Base-by-base conservation (phyloP, 2,888 invertebrate genomes). In the Meliscaeva auricollis region DNA sequence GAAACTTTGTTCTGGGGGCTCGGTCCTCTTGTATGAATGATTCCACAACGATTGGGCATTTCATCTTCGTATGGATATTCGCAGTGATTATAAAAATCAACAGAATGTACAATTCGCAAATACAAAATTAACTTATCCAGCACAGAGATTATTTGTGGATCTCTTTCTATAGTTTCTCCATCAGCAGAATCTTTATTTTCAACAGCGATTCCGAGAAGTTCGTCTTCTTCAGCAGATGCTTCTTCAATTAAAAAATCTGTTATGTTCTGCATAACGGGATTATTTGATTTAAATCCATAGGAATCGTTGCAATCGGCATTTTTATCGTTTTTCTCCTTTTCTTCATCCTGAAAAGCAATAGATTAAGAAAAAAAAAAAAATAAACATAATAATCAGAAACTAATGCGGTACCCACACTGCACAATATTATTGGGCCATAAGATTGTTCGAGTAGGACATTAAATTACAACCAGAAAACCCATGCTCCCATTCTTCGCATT, bases 51-150 rank as follows among this genome's bases (percentile, higher is more conserved):
- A 92, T 99, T 99, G 0, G 99, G 99, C 99, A 99, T 99, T 92
- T 99, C 98, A 91, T 99, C 99, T 92, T 99, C 99, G 89, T 98
- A 98, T 0, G 99, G 98, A 93, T 99, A 99, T 91, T 99, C 99
- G 90, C 98, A 98, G 90, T 98, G 98, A 93, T 99, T 99, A 93
- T 99, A 99, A 92, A 98, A 99, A 92, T 99, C 99, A 69, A 99
- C 97, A 0, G 99, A 99, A 92, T 99, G 99, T 0, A 99, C 99
- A 56, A 99, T 94, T 62, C 99, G 95, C 89, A 99, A 93, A 91
- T 99, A 99, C 66, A 99, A 92, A 64, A 99, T 95, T 80, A 99
- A 94, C 60, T 96, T 94, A 89, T 96, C 96, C 68, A 95, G 89
- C 77, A 97, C 98, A 84, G 95, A 94, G 81, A 96, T 93, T 30